Evolutionary conservation across 2,113 vertebrate genomes (phyloP).

Genomic region (Lepidothrix coronata): DNA sequence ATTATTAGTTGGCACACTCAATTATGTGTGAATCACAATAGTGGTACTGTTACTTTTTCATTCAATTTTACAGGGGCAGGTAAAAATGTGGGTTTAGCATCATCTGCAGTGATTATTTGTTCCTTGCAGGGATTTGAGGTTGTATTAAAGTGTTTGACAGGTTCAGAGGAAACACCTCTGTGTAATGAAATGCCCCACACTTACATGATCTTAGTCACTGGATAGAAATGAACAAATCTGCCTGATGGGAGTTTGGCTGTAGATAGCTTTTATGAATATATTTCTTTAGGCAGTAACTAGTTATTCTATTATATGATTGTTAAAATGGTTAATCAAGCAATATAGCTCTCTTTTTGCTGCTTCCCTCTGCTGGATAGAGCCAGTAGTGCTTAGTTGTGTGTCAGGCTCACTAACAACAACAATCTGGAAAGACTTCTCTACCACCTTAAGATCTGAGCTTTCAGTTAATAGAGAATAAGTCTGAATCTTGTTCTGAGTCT

Average conservation of each 20-base stretch:
- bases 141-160: conserved; percentile 3
- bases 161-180: conserved; percentile 16
- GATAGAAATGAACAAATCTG: background rate
- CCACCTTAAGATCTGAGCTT: background rate
- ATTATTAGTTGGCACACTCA: conserved; percentile 78
- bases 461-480: background rate
- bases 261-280: background rate
- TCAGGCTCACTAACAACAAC: background rate
- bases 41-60: conserved; percentile 84
- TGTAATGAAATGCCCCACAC: background rate
- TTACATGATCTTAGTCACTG: background rate
- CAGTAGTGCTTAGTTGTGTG: background rate
- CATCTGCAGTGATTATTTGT: conserved; percentile 65
- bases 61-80: conserved; percentile 80
- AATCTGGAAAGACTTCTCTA: background rate
- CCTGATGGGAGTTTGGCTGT: background rate
- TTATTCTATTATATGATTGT: background rate
- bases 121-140: background rate
- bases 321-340: conserved; percentile 1
- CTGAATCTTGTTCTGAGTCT: background rate
- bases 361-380: conserved; percentile 54
- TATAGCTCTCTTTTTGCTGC: conserved; percentile 36
- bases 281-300: background rate
- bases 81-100: conserved; percentile 68
- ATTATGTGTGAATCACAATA: conserved; percentile 86